Conservation (phyloP, 2,797 vertebrate species). For the Ciconia nigra region DNA sequence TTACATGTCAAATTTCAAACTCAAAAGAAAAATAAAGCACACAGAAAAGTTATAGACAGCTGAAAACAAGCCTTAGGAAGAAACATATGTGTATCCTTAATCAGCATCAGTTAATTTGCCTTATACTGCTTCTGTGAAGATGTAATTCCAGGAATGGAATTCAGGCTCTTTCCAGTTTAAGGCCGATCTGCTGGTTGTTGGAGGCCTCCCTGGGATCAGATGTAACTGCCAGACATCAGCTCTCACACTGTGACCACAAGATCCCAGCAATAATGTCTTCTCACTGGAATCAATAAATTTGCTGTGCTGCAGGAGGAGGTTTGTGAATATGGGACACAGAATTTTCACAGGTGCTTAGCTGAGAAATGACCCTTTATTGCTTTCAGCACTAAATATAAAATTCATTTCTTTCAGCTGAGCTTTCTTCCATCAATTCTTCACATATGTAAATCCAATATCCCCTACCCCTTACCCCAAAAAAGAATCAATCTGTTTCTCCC, state of each 20-base stretch:
- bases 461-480: background rate
- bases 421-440: background rate
- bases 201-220: background rate
- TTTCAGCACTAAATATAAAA: background rate
- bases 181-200: background rate
- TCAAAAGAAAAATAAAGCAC: background rate
- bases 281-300: background rate
- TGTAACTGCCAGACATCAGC: background rate
- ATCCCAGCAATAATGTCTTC: background rate
- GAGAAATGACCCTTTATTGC: background rate
- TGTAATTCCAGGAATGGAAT: background rate
- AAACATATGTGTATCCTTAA: background rate
- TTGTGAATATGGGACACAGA: slow-evolving; percentile 79
- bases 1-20: background rate
- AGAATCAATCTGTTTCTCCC: background rate
- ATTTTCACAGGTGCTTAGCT: slow-evolving; percentile 6
- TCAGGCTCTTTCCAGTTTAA: background rate
- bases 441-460: background rate
- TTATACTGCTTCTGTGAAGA: background rate
- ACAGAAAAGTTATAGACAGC: background rate
- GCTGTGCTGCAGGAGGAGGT: slow-evolving; percentile 76
- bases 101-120: background rate
- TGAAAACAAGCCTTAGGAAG: background rate
- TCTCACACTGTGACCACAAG: background rate
- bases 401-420: background rate